A percentile compares a stretch with the other conserved stretches of the same genome.
phyloP scores from a whole-genome alignment of 2,797 vertebrate species.

The Ptychadena robeensis region DNA sequence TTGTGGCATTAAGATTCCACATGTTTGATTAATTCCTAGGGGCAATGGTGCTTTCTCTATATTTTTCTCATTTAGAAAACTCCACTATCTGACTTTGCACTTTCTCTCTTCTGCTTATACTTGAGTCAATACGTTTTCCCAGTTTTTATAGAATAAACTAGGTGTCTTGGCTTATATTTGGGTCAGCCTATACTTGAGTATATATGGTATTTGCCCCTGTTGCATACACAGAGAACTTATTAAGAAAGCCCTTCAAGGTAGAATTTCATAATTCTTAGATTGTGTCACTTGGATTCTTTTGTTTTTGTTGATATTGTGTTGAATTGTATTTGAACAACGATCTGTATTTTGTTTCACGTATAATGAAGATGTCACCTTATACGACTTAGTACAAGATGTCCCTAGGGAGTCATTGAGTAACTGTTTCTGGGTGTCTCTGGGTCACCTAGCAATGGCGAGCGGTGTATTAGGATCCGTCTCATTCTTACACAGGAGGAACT shows the following conservation, averaged over 20 bases:
- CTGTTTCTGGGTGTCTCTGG: conserved; percentile 31
- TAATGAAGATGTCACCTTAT: conserved; percentile 15
- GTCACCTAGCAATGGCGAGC: conserved; percentile 17
- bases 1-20: too few species aligned
- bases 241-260: neutral
- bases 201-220: too few species aligned
- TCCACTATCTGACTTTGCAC: too few species aligned
- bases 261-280: neutral
- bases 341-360: neutral
- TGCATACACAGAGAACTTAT: too few species aligned
- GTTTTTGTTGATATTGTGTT: neutral
- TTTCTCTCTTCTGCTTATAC: too few species aligned
- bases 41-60: too few species aligned
- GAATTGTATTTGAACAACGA: neutral
- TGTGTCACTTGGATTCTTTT: neutral
- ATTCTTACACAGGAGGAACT: neutral
- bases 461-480: neutral
- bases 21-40: too few species aligned
- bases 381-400: conserved; percentile 2
- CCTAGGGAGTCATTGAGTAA: neutral
- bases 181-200: too few species aligned
- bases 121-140: too few species aligned
- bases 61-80: too few species aligned
- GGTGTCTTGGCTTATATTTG: too few species aligned
- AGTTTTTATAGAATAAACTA: too few species aligned